Conservation (phyloP, 2,113 vertebrate species). For the Riparia riparia region DNA sequence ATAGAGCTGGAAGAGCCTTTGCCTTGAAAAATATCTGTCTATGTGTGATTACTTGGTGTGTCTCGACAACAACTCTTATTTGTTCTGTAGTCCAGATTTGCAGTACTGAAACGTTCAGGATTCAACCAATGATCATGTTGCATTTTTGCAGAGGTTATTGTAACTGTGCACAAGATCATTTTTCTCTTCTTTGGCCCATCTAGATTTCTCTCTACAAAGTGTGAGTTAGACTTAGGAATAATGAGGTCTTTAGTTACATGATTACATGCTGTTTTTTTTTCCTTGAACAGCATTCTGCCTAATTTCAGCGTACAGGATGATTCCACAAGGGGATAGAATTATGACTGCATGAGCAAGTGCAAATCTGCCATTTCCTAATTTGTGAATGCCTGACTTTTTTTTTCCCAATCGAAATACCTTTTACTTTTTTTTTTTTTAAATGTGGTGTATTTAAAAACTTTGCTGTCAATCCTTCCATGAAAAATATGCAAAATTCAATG, state of each 20-base stretch:
- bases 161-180: not conserved
- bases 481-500: not conserved
- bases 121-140: not conserved
- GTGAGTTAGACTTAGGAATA: not conserved
- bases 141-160: not conserved
- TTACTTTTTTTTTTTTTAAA: not conserved
- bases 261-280: not conserved
- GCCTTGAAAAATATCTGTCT: too few relatives aligned
- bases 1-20: too few relatives aligned
- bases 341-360: not conserved
- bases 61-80: too few relatives aligned
- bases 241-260: not conserved
- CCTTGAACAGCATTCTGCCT: not conserved
- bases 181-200: not conserved
- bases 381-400: not conserved
- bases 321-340: constrained; percentile 20
- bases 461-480: not conserved
- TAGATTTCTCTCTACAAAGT: not conserved
- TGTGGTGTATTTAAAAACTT: not conserved
- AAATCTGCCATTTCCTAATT: constrained; percentile 11
- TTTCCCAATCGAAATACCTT: not conserved
- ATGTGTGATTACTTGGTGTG: too few relatives aligned
- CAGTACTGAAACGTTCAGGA: not conserved
- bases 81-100: not conserved
- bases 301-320: not conserved